These are phyloP conservation scores for Atlantisia rogersi DNA, from an alignment of 2,113 vertebrate species.

Conservation along the genomic window DNA sequence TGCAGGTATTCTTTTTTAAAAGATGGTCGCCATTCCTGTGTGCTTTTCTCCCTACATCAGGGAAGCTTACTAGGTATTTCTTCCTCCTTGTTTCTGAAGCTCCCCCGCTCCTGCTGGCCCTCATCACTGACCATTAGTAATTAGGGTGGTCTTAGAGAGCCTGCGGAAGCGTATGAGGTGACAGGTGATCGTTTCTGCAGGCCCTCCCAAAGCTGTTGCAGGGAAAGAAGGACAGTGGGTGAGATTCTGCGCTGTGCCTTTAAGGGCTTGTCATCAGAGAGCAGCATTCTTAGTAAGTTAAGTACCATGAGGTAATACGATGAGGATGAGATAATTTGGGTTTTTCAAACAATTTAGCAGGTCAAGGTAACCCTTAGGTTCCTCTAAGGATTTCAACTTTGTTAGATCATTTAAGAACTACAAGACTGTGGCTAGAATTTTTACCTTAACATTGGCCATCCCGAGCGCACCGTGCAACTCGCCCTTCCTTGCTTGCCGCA, in stretches of 20 bases:
- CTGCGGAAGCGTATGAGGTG: background rate
- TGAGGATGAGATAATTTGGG: slow-evolving; percentile 10
- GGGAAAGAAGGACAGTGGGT: background rate
- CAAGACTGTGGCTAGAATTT: background rate
- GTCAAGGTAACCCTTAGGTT: slow-evolving; percentile 22
- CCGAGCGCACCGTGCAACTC: accelerated
- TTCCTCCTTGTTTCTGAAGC: accelerated
- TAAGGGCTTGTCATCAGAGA: slow-evolving; percentile 16
- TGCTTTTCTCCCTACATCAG: background rate
- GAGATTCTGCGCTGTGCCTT: background rate
- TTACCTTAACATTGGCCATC: background rate
- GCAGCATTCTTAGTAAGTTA: slow-evolving; percentile 14
- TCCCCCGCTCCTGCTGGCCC: background rate
- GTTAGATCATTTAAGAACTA: background rate
- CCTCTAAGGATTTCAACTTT: background rate
- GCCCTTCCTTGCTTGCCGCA: background rate
- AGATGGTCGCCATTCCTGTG: background rate
- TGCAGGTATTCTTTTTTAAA: background rate
- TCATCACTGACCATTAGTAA: background rate
- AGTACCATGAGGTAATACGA: slow-evolving; percentile 3
- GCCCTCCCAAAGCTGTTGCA: background rate
- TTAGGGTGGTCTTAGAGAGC: background rate
- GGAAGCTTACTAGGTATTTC: background rate
- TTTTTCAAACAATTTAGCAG: background rate
- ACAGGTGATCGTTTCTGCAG: background rate